Conservation (phyloP, 2,797 vertebrate genomes). For the Alfaro cultratus region DNA sequence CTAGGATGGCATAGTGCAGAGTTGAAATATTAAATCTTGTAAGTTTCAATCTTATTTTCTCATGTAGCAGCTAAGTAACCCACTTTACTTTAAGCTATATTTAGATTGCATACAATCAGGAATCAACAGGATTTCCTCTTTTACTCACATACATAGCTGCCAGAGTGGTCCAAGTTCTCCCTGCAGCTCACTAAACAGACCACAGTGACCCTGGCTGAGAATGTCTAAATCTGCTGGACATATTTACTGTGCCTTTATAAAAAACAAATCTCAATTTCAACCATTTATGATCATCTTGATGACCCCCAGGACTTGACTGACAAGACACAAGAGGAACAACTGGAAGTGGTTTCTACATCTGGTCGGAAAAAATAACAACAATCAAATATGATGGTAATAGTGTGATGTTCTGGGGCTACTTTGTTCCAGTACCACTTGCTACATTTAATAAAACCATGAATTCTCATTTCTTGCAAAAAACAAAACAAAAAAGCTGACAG, state of each 20-base stretch:
- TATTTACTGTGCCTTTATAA: neutral
- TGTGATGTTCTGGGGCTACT: neutral
- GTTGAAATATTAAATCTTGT: neutral
- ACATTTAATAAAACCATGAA: neutral
- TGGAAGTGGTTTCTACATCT: neutral
- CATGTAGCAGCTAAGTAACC: neutral
- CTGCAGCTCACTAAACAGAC: neutral
- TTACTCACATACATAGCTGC: neutral
- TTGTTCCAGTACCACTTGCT: neutral
- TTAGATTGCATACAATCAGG: conserved; percentile 7
- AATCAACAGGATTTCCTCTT: neutral
- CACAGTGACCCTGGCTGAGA: neutral
- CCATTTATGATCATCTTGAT: neutral
- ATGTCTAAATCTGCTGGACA: neutral
- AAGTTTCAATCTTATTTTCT: neutral
- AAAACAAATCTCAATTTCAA: neutral
- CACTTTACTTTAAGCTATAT: neutral
- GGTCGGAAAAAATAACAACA: neutral
- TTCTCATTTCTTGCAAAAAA: neutral
- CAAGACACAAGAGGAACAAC: neutral
- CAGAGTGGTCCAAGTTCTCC: too few relatives aligned
- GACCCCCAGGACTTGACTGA: neutral
- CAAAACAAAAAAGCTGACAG: neutral
- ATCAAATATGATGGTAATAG: neutral
- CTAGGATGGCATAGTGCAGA: neutral